Evolutionary conservation across 2,888 invertebrate genomes (phyloP).

Genomic region (Perdita meconis): DNA sequence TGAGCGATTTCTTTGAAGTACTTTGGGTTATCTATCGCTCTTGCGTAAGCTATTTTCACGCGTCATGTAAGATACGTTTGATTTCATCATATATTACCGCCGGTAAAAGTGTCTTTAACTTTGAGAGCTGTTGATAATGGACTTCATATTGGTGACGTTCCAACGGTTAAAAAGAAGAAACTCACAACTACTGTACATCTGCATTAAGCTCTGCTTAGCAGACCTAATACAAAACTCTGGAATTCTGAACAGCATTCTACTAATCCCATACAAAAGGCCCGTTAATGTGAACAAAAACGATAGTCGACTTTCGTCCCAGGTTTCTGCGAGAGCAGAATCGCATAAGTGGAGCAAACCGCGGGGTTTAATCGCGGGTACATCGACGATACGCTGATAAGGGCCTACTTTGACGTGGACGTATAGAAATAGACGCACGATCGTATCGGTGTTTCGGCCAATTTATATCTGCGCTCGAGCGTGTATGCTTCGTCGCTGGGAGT

Average conservation of each 20-base stretch:
- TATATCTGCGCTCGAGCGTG: constrained; percentile 58
- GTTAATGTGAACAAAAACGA: neutral
- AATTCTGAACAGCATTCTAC: neutral
- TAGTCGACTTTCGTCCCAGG: constrained; percentile 8
- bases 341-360: constrained; percentile 7
- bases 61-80: too few relatives aligned
- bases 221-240: too few relatives aligned
- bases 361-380: constrained; percentile 45
- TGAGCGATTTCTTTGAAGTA: too few relatives aligned
- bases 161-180: too few relatives aligned
- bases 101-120: too few relatives aligned
- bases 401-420: constrained; percentile 41
- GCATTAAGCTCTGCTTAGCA: too few relatives aligned
- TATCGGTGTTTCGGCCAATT: constrained; percentile 59
- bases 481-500: constrained; percentile 28
- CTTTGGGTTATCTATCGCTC: too few relatives aligned
- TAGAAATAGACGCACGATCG: constrained; percentile 41
- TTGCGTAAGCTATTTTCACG: too few relatives aligned
- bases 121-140: too few relatives aligned
- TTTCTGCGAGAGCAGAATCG: constrained; percentile 5
- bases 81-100: too few relatives aligned
- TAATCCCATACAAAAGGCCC: neutral
- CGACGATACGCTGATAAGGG: constrained; percentile 55
- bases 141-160: too few relatives aligned
- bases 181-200: too few relatives aligned